Evolutionary conservation across 2,113 vertebrate species (phyloP), one percentile per base, ranked within the genome.

Genomic region (Chlorodrepanis virens): DNA sequence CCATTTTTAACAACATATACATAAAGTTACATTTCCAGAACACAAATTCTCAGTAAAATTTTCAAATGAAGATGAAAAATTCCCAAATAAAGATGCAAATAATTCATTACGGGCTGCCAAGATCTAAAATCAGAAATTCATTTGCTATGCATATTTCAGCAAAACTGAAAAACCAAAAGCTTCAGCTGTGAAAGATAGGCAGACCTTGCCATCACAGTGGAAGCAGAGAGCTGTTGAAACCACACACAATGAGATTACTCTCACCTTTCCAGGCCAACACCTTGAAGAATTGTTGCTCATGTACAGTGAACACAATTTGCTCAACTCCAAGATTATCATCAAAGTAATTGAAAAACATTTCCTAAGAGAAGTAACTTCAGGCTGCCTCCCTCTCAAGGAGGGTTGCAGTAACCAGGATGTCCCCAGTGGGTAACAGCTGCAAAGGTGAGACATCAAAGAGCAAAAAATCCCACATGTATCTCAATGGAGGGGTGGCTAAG

Each of bases 21-120:
- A 23, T 45, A 59, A 75, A 95, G 28, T 53, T 64, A n/a, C 10
- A 91, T 37, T 85, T 92, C 40, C 45, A 87, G 53, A 93, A 53
- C 28, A 53, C 1, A 4, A 81, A 68, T 60, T 82, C 49, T 61
- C 65, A 71, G 40, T 39, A 76, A 84, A 87, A 92, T 23, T 89
- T 87, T 56, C 53, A 76, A 56, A 89, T 12, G 0, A 91, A 47
- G 53, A 84, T 0, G 3, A 79, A 76, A 94, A 89, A 65, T 24
- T 12, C 6, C 18, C 33, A 13, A 89, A 76, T 57, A 84, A 78
- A 84, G 52, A 92, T 2, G 10, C 11, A 31, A 28, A 37, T 28
- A 63, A 69, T 35, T 81, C 19, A 54, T 59, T 68, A 84, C 14
- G 31, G 24, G 40, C 45, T 87, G 25, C 65, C 79, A 33, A 49